A percentile compares a stretch with the other conserved stretches of the same genome.
These are phyloP conservation scores for Sapayoa aenigma DNA, from an alignment of 2,113 vertebrate genomes.

Conservation along the genomic window DNA sequence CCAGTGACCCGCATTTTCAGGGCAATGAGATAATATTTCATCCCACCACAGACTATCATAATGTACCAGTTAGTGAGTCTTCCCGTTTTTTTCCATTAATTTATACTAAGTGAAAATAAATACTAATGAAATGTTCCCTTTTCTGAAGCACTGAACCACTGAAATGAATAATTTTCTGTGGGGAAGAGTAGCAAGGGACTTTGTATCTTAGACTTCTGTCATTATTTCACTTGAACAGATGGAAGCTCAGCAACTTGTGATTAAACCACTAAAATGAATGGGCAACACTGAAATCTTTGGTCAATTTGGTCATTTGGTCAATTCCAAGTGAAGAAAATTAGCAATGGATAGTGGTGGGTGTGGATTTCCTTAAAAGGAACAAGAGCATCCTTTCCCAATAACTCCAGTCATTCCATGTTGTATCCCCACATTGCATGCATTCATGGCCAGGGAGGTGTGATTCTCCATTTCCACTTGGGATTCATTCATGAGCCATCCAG, in stretches of 20 bases:
- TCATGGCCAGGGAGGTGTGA: background rate
- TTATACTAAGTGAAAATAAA: background rate
- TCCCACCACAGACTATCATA: background rate
- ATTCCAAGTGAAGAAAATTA: background rate
- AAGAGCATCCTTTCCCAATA: background rate
- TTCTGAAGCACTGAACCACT: background rate
- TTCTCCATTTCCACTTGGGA: background rate
- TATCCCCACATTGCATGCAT: background rate
- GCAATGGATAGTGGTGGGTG: background rate
- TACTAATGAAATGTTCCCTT: background rate
- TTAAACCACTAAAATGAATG: background rate
- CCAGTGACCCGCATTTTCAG: background rate
- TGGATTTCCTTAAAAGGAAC: background rate
- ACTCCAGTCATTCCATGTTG: background rate
- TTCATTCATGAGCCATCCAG: background rate
- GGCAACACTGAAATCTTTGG: background rate
- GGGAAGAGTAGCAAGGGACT: background rate
- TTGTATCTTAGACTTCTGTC: conserved; percentile 1
- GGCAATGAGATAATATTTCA: background rate
- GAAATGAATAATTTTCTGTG: background rate
- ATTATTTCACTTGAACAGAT: background rate
- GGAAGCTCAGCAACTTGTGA: conserved; percentile 15
- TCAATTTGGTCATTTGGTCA: background rate
- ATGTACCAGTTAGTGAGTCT: background rate
- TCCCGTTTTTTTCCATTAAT: background rate